Conservation (phyloP, 2,888 invertebrate genomes). For the Blera fallax region DNA sequence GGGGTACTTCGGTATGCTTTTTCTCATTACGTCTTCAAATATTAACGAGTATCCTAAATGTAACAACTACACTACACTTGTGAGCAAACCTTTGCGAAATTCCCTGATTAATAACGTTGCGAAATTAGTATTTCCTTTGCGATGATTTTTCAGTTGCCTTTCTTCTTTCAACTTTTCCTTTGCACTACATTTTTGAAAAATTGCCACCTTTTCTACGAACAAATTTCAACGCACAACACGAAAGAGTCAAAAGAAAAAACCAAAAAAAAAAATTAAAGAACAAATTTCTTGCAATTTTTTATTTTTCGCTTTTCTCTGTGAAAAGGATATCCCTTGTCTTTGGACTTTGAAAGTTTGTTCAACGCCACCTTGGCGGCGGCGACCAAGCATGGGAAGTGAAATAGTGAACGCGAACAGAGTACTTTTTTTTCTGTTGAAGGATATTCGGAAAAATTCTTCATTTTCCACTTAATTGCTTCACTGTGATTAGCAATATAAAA, state of each 20-base stretch:
- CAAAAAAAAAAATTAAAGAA: slow-evolving; percentile 27
- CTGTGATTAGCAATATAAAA: slow-evolving; percentile 82
- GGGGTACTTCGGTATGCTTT: too few species aligned
- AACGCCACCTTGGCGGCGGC: slow-evolving; percentile 39
- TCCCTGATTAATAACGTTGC: not conserved
- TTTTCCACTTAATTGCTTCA: slow-evolving; percentile 81
- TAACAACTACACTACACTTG: not conserved
- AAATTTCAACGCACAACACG: not conserved
- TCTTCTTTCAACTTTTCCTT: not conserved
- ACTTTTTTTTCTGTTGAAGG: not conserved
- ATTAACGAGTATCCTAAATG: too few species aligned
- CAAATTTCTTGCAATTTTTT: slow-evolving; percentile 59
- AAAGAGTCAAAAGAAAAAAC: not conserved
- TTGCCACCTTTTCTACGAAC: slow-evolving; percentile 13
- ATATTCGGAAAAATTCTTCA: slow-evolving; percentile 77
- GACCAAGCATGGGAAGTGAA: not conserved
- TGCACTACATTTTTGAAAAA: not conserved
- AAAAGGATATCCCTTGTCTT: slow-evolving; percentile 24
- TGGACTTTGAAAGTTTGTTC: slow-evolving; percentile 6
- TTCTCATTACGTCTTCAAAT: too few species aligned
- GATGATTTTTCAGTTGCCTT: not conserved
- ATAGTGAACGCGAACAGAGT: not conserved
- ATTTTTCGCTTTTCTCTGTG: slow-evolving; percentile 29
- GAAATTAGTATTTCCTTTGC: not conserved
- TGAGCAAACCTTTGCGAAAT: not conserved